Base-by-base conservation (phyloP, 2,113 vertebrate species). In the Myrmecophaga tridactyla region DNA sequence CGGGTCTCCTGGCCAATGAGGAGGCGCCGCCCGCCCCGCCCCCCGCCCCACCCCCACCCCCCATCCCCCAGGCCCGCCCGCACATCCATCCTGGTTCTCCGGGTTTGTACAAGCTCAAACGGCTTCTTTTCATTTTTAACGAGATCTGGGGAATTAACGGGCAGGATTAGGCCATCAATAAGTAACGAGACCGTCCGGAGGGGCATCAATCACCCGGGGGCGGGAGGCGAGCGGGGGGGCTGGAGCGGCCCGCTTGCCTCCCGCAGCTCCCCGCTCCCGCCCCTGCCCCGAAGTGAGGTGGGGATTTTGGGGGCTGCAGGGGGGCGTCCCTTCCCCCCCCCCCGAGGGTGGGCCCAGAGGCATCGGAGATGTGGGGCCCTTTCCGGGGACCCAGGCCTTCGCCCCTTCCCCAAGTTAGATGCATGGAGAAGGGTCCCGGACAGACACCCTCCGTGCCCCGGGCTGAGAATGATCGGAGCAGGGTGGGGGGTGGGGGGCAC, bases 41-140 rank as follows among this genome's bases (percentile, higher is more conserved):
- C 46, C 62, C 82, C 10, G 51, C 60, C 53, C 78, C 41, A 23
- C 85, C 81, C 70, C 43, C 0, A 92, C 6, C n/a, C n/a, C n/a
- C n/a, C n/a, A n/a, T n/a, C 70, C 43, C 0, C 94, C 89, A 77
- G 90, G 62, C 67, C 77, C n/a, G 11, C 53, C 81, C 8, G 23
- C 81, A 72, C 96, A 97, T 96, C 67, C 94, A 96, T 97, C 94
- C 92, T 75, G 89, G 25, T 41, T 65, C 95, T 69, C 53, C 3
- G 6, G 72, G 93, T 96, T 97, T 97, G 96, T 96, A 97, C 97
- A 97, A 96, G 97, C 96, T 87, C 97, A 97, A 97, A 96, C 75
- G 96, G 94, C 96, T 87, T 86, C 96, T 97, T 96, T 97, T 96
- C 94, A 96, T 96, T 97, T 97, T 97, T 96, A 96, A 97, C 96